These are phyloP conservation scores for Mobula birostris DNA, from an alignment of 2,113 vertebrate species.

Conservation along the genomic window DNA sequence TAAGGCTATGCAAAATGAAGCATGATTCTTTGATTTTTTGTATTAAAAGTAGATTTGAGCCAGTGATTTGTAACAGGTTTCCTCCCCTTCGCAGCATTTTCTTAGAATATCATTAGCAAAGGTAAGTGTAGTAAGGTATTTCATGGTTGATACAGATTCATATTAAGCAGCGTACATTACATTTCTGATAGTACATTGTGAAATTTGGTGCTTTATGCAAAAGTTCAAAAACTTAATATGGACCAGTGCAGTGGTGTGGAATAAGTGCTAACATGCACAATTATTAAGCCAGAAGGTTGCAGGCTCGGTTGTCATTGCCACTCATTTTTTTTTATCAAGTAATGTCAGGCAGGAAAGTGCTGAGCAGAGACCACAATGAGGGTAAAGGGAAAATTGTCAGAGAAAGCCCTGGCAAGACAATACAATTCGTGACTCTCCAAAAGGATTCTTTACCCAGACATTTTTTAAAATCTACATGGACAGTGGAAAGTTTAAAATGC, in stretches of 20 bases:
- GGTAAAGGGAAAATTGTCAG: not conserved
- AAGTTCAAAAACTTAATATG: conserved; percentile 6
- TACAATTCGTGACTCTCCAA: not conserved
- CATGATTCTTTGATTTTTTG: conserved; percentile 44
- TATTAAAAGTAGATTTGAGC: conserved; percentile 43
- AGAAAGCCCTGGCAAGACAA: not conserved
- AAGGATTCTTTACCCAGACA: not conserved
- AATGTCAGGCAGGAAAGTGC: not conserved
- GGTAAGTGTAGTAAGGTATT: conserved; percentile 28
- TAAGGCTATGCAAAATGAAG: conserved; percentile 56
- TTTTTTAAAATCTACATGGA: not conserved
- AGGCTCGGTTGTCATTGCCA: not conserved
- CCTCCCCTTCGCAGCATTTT: conserved; percentile 17
- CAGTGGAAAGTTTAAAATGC: not conserved
- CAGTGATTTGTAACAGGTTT: conserved; percentile 40
- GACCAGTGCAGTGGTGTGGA: not conserved
- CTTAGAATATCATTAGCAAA: conserved; percentile 32
- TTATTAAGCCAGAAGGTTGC: not conserved
- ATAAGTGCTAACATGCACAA: too few species aligned
- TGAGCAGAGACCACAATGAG: not conserved
- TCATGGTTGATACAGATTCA: conserved; percentile 29
- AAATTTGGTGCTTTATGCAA: not conserved
- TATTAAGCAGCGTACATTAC: not conserved
- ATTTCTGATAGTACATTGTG: not conserved
- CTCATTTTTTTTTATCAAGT: not conserved